These are phyloP conservation scores for Peromyscus polionotus DNA, from an alignment of 2,113 vertebrate genomes.

Conservation along the genomic window DNA sequence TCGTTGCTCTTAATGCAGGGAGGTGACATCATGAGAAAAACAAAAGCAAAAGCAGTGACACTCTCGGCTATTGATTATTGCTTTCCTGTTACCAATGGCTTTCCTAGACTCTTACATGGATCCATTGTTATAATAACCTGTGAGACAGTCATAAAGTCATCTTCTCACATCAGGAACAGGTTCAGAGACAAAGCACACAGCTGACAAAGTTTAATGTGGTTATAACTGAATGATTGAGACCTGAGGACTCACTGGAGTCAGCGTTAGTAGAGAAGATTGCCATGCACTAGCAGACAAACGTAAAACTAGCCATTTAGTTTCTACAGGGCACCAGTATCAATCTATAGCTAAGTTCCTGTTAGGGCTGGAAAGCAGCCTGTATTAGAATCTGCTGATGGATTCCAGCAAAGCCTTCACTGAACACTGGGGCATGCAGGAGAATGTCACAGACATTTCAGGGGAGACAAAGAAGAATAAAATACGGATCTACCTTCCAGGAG, in stretches of 20 bases:
- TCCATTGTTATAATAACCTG: neutral
- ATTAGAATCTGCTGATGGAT: constrained; percentile 9
- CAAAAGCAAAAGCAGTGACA: neutral
- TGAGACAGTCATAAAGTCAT: neutral
- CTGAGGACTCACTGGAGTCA: neutral
- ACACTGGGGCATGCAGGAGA: neutral
- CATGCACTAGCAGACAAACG: neutral
- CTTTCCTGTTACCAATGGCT: neutral
- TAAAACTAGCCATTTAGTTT: neutral
- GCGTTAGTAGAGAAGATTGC: neutral
- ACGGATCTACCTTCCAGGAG: neutral
- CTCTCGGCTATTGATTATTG: neutral
- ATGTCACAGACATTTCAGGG: constrained; percentile 38
- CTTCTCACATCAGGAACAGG: neutral
- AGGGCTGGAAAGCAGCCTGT: neutral
- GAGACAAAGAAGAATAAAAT: constrained; percentile 46
- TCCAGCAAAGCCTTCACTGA: constrained; percentile 38
- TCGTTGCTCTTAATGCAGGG: neutral
- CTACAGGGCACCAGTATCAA: neutral
- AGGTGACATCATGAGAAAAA: neutral
- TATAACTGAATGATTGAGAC: neutral
- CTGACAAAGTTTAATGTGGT: neutral
- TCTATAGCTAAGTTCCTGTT: neutral
- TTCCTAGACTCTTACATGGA: neutral
- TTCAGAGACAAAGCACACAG: neutral